Evolutionary conservation across 2,888 invertebrate species (phyloP), one percentile per base, ranked within the genome.

Genomic region (Therioaphis trifolii): DNA sequence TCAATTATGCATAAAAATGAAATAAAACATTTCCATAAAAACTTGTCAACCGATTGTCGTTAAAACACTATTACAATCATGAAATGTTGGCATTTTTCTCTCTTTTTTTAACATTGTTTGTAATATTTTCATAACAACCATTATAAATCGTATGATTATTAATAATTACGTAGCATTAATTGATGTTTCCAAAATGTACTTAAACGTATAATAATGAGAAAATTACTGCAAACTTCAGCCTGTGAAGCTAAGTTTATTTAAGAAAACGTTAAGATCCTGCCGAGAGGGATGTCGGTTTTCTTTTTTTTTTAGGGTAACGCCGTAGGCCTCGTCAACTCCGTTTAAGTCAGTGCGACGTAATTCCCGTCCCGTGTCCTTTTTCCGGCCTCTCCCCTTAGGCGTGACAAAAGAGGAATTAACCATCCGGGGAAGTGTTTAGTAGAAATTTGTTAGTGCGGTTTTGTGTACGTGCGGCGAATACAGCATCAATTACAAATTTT

Each of bases 361-460:
- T 80, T 46, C 80, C 55, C 46, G 35, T 58, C 7, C 24, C 27
- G 15, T 35, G 71, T 61, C 43, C 55, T 72, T 58, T 69, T 58
- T 21, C 24, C 14, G n/a, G 55, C 18, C n/a, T 61, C 61, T 21
- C 61, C 80, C 80, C 80, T 69, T 46, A 49, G 72, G 72, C 35
- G 80, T 63, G 80, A 63, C 80, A 82, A 82, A 82, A 72, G 72
- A 72, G 61, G 80, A 72, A 82, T 72, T 82, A 82, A 72, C 46
- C 72, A 72, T 63, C 72, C 80, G 80, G 80, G 61, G 63, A 72
- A 82, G 80, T 63, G 80, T 82, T 82, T 82, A 82, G 80, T 18
- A 27, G 72, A 82, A 82, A 72, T 72, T 82, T 82, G 80, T 82
- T 72, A 72, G 72, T 49, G 80, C 61, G 72, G 63, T 80, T 58